A percentile compares a stretch with the other conserved stretches of the same genome.
Conservation (phyloP, 2,888 invertebrate genomes). For the Allygus modestus region DNA sequence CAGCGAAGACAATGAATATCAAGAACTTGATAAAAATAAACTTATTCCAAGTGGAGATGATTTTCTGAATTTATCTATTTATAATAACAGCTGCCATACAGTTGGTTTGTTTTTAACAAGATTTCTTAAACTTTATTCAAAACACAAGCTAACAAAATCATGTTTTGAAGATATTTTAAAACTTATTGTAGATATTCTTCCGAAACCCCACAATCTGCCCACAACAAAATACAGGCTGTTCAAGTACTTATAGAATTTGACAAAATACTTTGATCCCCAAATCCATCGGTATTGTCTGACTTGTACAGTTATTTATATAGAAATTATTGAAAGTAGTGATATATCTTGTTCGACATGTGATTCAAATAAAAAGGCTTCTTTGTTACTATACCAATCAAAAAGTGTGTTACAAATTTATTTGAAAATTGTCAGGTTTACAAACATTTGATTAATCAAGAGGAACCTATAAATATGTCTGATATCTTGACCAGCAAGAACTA, state of each 20-base stretch:
- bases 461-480: not conserved
- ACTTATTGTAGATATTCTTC: not conserved
- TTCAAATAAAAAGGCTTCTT: not conserved
- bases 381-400: not conserved
- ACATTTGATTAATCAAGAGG: not conserved
- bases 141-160: constrained; percentile 14
- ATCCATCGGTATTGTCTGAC: not conserved
- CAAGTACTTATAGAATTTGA: not conserved
- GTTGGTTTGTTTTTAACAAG: not conserved
- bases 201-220: not conserved
- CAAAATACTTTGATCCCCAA: not conserved
- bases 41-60: not conserved
- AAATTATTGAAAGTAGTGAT: not conserved
- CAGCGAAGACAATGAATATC: too few species aligned
- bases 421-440: not conserved
- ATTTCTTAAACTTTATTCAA: not conserved
- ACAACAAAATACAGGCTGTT: not conserved
- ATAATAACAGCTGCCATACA: not conserved
- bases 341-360: not conserved
- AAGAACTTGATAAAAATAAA: too few species aligned
- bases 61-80: not conserved
- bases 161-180: not conserved
- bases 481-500: not conserved
- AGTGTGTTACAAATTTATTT: not conserved
- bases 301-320: not conserved